Evolutionary conservation across 2,888 invertebrate genomes (phyloP).

Genomic region (Chrysotoxum bicinctum): DNA sequence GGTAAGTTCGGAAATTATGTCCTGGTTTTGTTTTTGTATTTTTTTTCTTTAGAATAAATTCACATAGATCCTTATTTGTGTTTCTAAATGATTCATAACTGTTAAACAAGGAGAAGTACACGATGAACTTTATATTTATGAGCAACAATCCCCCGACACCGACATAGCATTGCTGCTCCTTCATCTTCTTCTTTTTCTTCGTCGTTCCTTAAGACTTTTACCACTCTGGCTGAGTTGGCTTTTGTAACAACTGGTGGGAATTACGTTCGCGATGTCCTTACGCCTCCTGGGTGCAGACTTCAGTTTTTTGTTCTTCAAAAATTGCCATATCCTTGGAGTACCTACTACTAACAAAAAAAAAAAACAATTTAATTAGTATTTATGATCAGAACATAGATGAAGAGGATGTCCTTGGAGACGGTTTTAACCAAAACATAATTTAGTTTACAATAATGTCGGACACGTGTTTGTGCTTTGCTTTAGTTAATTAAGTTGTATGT

Average conservation of each 20-base stretch:
- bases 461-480: constrained; percentile 50
- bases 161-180: neutral
- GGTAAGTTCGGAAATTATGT: constrained; percentile 33
- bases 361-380: constrained; percentile 60
- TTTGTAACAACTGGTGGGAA: constrained; percentile 27
- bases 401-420: constrained; percentile 53
- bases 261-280: constrained; percentile 42
- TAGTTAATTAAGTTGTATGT: constrained; percentile 23
- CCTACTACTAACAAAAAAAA: neutral
- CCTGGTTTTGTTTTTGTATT: constrained; percentile 1
- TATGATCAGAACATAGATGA: constrained; percentile 28
- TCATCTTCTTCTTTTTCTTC: neutral
- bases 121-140: constrained; percentile 66
- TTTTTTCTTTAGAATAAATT: neutral
- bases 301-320: neutral
- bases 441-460: constrained; percentile 59
- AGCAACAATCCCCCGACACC: constrained; percentile 18
- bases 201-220: neutral
- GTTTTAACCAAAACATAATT: constrained; percentile 42
- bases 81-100: constrained; percentile 54
- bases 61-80: constrained; percentile 45
- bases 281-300: neutral
- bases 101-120: constrained; percentile 42
- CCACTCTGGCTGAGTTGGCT: neutral
- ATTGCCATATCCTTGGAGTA: constrained; percentile 2